phyloP scores from a whole-genome alignment of 2,797 vertebrate genomes.

The Austrolebias charrua region DNA sequence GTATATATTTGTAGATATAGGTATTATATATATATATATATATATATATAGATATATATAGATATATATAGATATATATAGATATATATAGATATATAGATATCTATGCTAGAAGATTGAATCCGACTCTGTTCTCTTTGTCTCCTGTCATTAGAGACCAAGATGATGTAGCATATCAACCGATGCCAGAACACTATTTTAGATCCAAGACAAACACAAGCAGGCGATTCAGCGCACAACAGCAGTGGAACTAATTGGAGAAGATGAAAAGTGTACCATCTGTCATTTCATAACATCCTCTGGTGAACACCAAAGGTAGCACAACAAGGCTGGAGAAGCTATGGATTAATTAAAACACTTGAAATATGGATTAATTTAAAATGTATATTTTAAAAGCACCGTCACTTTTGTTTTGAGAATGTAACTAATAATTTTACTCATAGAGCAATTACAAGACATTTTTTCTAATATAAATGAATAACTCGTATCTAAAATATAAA shows the following conservation, averaged over 20 bases:
- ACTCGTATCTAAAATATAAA: background rate
- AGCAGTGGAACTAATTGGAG: slow-evolving; percentile 44
- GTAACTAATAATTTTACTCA: background rate
- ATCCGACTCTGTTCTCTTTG: slow-evolving; percentile 26
- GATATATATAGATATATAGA: too few relatives aligned
- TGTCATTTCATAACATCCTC: slow-evolving; percentile 46
- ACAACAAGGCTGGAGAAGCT: slow-evolving; percentile 7
- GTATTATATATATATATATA: too few relatives aligned
- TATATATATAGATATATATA: too few relatives aligned
- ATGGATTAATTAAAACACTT: background rate
- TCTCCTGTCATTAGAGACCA: slow-evolving; percentile 29
- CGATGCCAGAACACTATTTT: slow-evolving; percentile 27
- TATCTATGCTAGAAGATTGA: slow-evolving; percentile 28
- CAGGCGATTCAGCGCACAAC: slow-evolving; percentile 22
- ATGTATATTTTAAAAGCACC: background rate
- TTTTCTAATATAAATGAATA: background rate
- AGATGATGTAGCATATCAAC: slow-evolving; percentile 38
- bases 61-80: too few relatives aligned
- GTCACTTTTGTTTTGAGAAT: background rate
- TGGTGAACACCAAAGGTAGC: slow-evolving; percentile 19
- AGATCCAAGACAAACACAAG: slow-evolving; percentile 48
- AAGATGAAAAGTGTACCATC: slow-evolving; percentile 39
- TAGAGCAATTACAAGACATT: background rate
- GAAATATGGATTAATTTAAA: background rate
- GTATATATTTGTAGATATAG: too few relatives aligned